A percentile compares a stretch with the other conserved stretches of the same genome.
These are phyloP conservation scores for Eupithecia tripunctaria DNA, from an alignment of 2,888 invertebrate species.

Conservation along the genomic window DNA sequence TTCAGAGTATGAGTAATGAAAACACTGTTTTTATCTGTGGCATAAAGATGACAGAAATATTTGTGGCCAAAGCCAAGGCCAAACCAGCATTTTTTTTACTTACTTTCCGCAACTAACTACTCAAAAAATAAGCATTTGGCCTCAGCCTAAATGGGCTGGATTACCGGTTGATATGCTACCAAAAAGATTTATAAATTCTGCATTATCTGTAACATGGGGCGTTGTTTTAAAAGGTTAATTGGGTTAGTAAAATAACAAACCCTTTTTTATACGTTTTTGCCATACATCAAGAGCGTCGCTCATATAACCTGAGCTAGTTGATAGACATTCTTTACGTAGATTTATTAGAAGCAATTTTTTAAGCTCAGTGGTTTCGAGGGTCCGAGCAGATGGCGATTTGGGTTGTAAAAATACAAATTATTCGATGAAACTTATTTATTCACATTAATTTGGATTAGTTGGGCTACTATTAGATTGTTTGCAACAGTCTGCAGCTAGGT, in stretches of 20 bases:
- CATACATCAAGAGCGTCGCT: not conserved
- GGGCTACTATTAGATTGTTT: not conserved
- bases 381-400: not conserved
- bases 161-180: not conserved
- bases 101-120: too few species aligned
- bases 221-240: not conserved
- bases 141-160: too few species aligned
- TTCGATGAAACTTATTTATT: not conserved
- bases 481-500: not conserved
- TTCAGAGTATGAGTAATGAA: too few species aligned
- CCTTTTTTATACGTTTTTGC: not conserved
- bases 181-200: not conserved
- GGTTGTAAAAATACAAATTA: not conserved
- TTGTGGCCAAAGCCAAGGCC: too few species aligned
- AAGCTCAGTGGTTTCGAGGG: not conserved
- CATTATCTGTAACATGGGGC: not conserved
- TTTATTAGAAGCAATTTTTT: constrained; percentile 5
- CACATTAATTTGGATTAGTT: not conserved
- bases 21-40: too few species aligned
- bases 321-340: not conserved
- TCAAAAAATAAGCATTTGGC: too few species aligned
- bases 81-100: too few species aligned
- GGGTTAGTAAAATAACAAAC: not conserved
- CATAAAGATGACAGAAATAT: too few species aligned
- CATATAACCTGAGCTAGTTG: not conserved